These are phyloP conservation scores for Leucophenga montana DNA, from an alignment of 2,888 invertebrate species.

Conservation along the genomic window DNA sequence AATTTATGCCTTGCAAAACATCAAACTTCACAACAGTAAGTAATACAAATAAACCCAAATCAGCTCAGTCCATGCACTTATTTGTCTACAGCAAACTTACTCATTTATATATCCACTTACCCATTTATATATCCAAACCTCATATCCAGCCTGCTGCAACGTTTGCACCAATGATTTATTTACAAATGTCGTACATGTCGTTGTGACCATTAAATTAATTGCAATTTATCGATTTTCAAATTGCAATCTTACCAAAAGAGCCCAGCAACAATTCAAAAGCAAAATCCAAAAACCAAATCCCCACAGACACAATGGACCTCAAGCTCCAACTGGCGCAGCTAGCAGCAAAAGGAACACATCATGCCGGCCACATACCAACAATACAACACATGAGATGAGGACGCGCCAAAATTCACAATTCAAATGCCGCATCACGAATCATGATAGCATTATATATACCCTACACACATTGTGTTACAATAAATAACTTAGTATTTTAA, in stretches of 20 bases:
- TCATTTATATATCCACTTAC: neutral
- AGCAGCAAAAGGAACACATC: neutral
- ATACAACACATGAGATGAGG: neutral
- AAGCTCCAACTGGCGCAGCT: neutral
- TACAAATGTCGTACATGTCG: conserved; percentile 59
- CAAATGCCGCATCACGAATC: conserved; percentile 63
- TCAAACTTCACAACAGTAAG: no score
- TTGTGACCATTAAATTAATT: conserved; percentile 68
- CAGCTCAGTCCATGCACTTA: no score
- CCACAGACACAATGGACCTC: conserved; percentile 2
- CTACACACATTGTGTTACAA: no score
- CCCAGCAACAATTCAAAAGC: conserved; percentile 6
- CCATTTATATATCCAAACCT: neutral
- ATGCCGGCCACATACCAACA: neutral
- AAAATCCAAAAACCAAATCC: conserved; percentile 6
- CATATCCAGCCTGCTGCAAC: conserved; percentile 1
- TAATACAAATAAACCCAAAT: no score
- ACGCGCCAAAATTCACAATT: conserved; percentile 23
- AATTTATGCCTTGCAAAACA: no score
- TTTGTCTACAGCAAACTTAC: neutral
- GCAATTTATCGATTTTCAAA: conserved; percentile 51
- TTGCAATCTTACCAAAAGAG: conserved; percentile 50
- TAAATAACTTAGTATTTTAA: no score
- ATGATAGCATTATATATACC: conserved; percentile 29
- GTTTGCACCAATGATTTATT: conserved; percentile 24